Base-by-base conservation (phyloP, 2,888 invertebrate species). In the Bellardia bayeri region DNA sequence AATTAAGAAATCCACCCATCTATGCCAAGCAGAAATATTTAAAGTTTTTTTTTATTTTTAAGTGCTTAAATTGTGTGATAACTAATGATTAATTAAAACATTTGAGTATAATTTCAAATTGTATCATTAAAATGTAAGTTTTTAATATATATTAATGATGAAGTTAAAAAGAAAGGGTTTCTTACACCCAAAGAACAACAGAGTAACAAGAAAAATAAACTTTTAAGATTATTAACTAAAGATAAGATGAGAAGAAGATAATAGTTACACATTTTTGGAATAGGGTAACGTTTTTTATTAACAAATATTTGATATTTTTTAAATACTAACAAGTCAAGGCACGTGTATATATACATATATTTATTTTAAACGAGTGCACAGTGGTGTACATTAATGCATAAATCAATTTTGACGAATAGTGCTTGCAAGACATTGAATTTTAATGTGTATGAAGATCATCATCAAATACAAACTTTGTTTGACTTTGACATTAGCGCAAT, bases 91-190 rank as follows among this genome's bases (percentile, higher is more conserved):
- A 71, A 64, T 71, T 83, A 64, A 76, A 13, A 45, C 76, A 56
- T 64, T 78, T 64, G 78, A 37, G 63, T 64, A 37, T 71, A 82
- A 74, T 82, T 81, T 64, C 45, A 81, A 80, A 71, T 71, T n/a
- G 13, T 1, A 42, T 72, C 40, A 80, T 51, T 71, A 33, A 49
- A 58, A 40, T 58, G 13, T 30, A 33, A 54, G n/a, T 42, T 78
- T 51, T 45, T 71, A 71, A 78, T 78, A 78, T 71, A 83, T 83
- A 83, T 83, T 82, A 82, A 76, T 83, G 69, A 78, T 63, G 51
- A 13, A 45, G 30, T 11, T 30, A 11, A 40, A 40, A 9, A 54
- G 71, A 68, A 72, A 42, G 40, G 40, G 14, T 58, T 58, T 23
- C 0, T 2, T 33, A 51, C 2, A 33, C 3, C 9, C 7, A 23